phyloP scores from a whole-genome alignment of 2,113 vertebrate genomes.

The Pterocles burchelli region DNA sequence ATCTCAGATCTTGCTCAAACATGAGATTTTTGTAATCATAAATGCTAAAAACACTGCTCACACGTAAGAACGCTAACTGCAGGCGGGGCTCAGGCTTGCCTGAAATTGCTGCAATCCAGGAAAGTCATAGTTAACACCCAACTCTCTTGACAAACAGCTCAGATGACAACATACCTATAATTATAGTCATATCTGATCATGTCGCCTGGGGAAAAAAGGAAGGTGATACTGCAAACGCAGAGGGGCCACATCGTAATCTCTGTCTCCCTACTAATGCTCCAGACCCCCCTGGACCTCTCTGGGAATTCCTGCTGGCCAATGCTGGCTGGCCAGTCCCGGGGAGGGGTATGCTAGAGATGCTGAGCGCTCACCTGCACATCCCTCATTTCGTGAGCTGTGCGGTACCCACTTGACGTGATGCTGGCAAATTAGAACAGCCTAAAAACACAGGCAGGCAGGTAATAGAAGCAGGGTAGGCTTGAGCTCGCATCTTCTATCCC shows the following conservation, averaged over 20 bases:
- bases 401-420: not conserved
- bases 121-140: not conserved
- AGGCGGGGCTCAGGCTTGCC: not conserved
- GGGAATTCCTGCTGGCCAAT: not conserved
- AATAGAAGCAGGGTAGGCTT: slow-evolving; percentile 5
- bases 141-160: slow-evolving; percentile 46
- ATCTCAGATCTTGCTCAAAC: slow-evolving; percentile 49
- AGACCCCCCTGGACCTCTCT: not conserved
- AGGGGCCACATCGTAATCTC: not conserved
- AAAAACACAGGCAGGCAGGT: not conserved
- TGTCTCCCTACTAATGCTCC: not conserved
- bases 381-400: not conserved
- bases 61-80: not conserved
- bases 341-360: not conserved
- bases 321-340: rapidly evolving
- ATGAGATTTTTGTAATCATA: slow-evolving; percentile 50
- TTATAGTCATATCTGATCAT: slow-evolving; percentile 22
- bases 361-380: not conserved
- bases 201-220: not conserved
- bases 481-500: not conserved
- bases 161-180: slow-evolving; percentile 30
- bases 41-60: not conserved
- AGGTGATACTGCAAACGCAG: not conserved
- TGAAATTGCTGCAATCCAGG: not conserved
- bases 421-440: slow-evolving; percentile 34